These are phyloP conservation scores for Amazona guildingii DNA, from an alignment of 2,113 vertebrate species.

Conservation along the genomic window DNA sequence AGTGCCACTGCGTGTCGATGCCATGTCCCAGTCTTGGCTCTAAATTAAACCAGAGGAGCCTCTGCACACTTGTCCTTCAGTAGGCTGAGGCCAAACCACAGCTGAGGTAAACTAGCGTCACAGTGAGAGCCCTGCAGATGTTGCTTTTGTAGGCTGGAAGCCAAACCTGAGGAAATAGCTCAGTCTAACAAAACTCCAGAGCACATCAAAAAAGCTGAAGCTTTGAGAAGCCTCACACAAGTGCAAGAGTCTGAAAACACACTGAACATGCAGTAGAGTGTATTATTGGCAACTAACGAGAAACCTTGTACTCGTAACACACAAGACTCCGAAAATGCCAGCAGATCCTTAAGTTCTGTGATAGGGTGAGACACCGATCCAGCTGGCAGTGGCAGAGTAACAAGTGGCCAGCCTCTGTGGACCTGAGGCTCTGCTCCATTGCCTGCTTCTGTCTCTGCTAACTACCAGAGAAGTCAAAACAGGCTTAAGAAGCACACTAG, in stretches of 20 bases:
- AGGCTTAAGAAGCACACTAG: background rate
- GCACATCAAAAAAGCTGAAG: background rate
- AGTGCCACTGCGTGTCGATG: background rate
- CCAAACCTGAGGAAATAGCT: background rate
- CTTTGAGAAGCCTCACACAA: background rate
- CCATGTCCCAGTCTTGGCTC: background rate
- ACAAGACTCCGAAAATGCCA: background rate
- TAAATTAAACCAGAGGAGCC: background rate
- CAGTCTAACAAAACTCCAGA: background rate
- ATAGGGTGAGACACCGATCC: background rate
- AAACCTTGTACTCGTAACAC: background rate
- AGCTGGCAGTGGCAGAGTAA: background rate
- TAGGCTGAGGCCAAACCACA: background rate
- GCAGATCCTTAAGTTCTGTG: background rate
- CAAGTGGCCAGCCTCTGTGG: background rate
- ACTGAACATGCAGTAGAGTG: background rate
- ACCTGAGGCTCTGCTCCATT: background rate
- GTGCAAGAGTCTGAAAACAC: background rate
- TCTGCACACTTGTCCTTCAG: background rate
- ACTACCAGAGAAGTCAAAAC: background rate
- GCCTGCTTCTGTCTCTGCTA: background rate
- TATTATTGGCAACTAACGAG: background rate
- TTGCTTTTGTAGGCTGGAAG: background rate
- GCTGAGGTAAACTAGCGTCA: background rate
- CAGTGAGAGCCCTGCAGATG: conserved; percentile 15